These are phyloP conservation scores for Nomia melanderi DNA, from an alignment of 1,140 invertebrate genomes.

Conservation along the genomic window DNA sequence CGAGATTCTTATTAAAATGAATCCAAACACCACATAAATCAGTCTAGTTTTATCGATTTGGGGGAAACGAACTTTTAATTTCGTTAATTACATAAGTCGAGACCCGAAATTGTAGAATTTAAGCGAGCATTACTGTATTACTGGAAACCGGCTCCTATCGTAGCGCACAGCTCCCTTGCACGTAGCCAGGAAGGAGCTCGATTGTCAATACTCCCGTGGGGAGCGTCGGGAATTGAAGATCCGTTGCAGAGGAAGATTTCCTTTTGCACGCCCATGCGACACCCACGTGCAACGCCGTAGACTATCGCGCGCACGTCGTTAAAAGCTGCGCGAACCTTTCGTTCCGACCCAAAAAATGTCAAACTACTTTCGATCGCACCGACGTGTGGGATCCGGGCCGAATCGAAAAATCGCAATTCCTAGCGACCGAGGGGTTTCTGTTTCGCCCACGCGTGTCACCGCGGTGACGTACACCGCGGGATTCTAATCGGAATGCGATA, in stretches of 20 bases:
- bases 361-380: slow-evolving; percentile 43
- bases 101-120: too few species aligned
- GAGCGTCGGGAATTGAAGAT: slow-evolving; percentile 27
- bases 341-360: slow-evolving; percentile 35
- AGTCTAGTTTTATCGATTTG: too few species aligned
- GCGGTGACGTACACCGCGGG: neutral
- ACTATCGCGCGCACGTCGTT: slow-evolving; percentile 42
- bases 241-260: slow-evolving; percentile 62
- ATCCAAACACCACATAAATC: too few species aligned
- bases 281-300: slow-evolving; percentile 17
- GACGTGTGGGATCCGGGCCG: slow-evolving; percentile 8
- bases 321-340: slow-evolving; percentile 33
- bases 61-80: too few species aligned
- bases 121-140: too few species aligned
- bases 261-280: slow-evolving; percentile 53
- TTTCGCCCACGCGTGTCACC: slow-evolving; percentile 22
- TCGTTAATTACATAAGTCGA: too few species aligned
- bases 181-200: too few species aligned
- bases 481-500: slow-evolving; percentile 39
- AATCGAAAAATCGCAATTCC: slow-evolving; percentile 3
- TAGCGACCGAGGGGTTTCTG: slow-evolving; percentile 15
- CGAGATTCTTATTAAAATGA: too few species aligned
- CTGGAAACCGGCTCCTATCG: too few species aligned
- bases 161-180: too few species aligned
- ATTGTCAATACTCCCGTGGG: neutral